Evolutionary conservation across 2,888 invertebrate species (phyloP), one percentile per base, ranked within the genome.

Genomic region (Lasioglossum villosulum): DNA sequence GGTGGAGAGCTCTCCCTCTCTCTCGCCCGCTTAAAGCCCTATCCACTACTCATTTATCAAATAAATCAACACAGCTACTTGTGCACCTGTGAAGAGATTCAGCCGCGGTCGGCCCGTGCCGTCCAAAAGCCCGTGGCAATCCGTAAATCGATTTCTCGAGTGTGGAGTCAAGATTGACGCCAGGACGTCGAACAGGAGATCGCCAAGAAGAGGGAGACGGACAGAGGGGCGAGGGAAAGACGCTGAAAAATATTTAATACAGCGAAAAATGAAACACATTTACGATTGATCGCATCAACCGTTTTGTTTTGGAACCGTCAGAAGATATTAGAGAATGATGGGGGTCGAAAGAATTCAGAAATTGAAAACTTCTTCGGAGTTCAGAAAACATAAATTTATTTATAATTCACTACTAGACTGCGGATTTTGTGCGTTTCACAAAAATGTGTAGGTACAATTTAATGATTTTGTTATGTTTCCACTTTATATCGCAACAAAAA

Each of bases 1-100:
- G 93, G 84, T 94, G 93, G 93, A 94, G 94, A 94, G 94, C 93
- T 93, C 92, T 91, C 92, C 89, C 92, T 90, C 92, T 89, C 90
- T 89, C 86, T 86, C 88, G 82, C 83, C 90, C 91, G 92, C 91
- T 91, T 92, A 90, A 92, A 92, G 93, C 93, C 93, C 93, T 92
- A 93, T 93, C 92, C 92, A 93, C 93, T 93, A 93, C 93, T 93
- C 94, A 93, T 93, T 94, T 94, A 94, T 94, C 93, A 94, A 94
- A 94, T 94, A 94, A 94, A 94, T 94, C 94, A 94, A 94, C 94
- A 93, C 92, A 90, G 93, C 93, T 94, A 94, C 93, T 94, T 93
- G 92, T 92, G 91, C 93, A 92, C 92, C 93, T 93, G 93, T 92
- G 92, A 92, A 93, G 93, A 93, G 94, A 92, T 93, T 91, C 88